These are phyloP conservation scores for Hydractinia symbiolongicarpus DNA, from an alignment of 30 jellyfish, hydroid and myxozoan species.

Conservation along the genomic window DNA sequence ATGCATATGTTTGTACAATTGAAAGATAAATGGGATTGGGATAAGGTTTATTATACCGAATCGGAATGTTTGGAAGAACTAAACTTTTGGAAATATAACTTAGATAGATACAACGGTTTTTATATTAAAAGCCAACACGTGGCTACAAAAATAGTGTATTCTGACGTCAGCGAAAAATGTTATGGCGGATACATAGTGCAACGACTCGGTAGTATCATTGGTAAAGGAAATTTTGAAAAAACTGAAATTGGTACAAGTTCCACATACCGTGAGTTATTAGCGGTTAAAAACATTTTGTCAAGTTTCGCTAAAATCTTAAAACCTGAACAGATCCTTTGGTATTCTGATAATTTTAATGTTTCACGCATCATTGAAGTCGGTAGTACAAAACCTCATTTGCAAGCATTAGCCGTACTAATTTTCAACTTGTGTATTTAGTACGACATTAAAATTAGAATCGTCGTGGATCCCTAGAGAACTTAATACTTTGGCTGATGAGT, in stretches of 20 bases:
- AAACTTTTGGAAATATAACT: neutral
- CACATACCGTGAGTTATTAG: neutral
- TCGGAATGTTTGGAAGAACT: neutral
- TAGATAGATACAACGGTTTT: neutral
- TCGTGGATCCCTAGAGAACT: conserved; percentile 29
- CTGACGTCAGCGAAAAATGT: conserved; percentile 5
- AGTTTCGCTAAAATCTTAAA: no score
- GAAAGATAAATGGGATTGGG: no score
- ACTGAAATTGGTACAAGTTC: neutral
- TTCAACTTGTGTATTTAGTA: no score
- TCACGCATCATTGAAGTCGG: neutral
- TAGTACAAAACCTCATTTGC: conserved; percentile 34
- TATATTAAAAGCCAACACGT: neutral
- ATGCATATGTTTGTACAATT: no score
- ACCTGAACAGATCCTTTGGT: no score
- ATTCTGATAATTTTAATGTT: no score
- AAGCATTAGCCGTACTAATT: conserved; percentile 24
- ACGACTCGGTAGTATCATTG: neutral
- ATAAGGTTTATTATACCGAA: no score
- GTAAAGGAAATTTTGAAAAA: neutral
- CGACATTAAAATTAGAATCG: no score
- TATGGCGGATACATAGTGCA: neutral
- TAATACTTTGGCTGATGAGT: conserved; percentile 20
- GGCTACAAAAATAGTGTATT: conserved; percentile 8
- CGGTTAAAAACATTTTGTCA: neutral